Base-by-base conservation (phyloP, 2,888 invertebrate genomes). In the Hemistola chrysoprasaria region DNA sequence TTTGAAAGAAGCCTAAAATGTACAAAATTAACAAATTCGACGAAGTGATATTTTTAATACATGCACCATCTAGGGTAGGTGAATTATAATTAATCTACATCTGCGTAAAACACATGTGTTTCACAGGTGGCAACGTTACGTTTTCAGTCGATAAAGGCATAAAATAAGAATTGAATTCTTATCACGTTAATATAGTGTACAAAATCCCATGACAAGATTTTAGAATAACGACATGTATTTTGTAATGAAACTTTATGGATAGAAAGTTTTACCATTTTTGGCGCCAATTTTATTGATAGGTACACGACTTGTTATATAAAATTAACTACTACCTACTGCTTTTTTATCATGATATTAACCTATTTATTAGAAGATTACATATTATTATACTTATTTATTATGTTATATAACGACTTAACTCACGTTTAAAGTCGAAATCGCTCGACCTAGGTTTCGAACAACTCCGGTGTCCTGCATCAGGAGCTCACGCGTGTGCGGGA, bases 181-280 rank as follows among this genome's bases (percentile, higher is more conserved):
- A 44, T 6, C 1, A 0, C 0, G n/a, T 1, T 1, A 0, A 0
- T 0, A 33, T 53, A 61, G 26, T 31, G 27, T 35, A 34, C 5
- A 52, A 36, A 40, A 38, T 59, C 1, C 5, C 26, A 16, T 26
- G 11, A 7, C 2, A 4, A 8, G 9, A 3, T 24, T 22, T 33
- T 29, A 6, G 6, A 5, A 4, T n/a, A 3, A 9, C 11, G 11
- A 20, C n/a, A 38, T 20, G 31, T n/a, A 8, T n/a, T 11, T 16
- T 36, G 7, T 40, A 29, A 27, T n/a, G n/a, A n/a, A n/a, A n/a
- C n/a, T n/a, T n/a, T n/a, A n/a, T n/a, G n/a, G n/a, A n/a, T n/a
- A 38, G 40, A 26, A 61, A 39, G 25, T 59, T 66, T 53, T 64
- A 59, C 61, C 36, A 55, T 67, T 71, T 79, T 82, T 79, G 76